Conservation (phyloP, 2,797 vertebrate species). For the Acropternis orthonyx region DNA sequence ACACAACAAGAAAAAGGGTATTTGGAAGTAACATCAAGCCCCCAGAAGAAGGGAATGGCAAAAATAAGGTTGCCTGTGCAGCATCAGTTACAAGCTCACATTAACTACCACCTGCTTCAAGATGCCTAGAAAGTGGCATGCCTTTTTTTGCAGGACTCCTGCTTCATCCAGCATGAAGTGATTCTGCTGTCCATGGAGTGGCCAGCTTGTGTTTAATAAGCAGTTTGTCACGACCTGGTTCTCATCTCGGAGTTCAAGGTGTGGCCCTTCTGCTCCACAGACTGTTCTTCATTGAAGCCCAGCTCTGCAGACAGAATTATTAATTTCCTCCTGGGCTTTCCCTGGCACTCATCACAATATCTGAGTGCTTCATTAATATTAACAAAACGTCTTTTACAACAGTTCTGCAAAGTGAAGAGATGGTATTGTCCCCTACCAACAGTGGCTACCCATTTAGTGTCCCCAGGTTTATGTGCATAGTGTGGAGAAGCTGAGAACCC, state of each 20-base stretch:
- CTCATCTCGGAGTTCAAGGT: rapidly evolving
- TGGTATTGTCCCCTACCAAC: neutral
- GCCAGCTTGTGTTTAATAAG: neutral
- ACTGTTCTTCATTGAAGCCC: neutral
- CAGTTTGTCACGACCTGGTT: neutral
- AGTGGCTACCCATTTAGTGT: neutral
- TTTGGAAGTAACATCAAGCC: neutral
- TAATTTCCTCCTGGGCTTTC: neutral
- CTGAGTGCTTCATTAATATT: neutral
- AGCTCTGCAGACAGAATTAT: neutral
- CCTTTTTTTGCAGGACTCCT: neutral
- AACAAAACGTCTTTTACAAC: neutral
- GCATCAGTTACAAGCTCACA: neutral
- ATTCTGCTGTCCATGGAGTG: rapidly evolving
- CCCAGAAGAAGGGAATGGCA: neutral
- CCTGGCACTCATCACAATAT: neutral
- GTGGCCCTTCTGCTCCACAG: rapidly evolving
- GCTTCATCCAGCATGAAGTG: neutral
- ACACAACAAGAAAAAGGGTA: neutral
- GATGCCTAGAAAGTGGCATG: rapidly evolving
- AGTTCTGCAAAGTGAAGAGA: neutral
- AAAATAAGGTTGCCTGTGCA: neutral
- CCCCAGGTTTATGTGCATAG: neutral
- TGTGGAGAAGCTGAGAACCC: neutral
- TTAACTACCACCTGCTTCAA: neutral